These are phyloP conservation scores for Hemibagrus guttatus DNA, from an alignment of 2,797 vertebrate species.

Conservation along the genomic window DNA sequence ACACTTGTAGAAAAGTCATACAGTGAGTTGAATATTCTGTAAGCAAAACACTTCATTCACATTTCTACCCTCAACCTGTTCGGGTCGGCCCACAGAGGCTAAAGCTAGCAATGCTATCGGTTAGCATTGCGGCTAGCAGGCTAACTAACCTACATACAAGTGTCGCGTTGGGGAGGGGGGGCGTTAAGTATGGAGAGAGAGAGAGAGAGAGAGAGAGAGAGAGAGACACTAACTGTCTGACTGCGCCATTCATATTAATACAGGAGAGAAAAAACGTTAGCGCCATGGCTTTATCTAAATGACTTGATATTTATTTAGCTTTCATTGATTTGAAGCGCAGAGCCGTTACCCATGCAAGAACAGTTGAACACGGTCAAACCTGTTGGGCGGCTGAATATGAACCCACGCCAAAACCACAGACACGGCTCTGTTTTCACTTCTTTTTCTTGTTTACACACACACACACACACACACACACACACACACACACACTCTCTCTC, in stretches of 20 bases:
- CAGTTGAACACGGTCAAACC: constrained; percentile 35
- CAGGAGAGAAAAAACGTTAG: not conserved
- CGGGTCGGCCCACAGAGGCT: constrained; percentile 26
- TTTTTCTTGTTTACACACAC: too few species aligned
- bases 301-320: not conserved
- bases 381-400: constrained; percentile 35
- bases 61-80: not conserved
- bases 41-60: not conserved
- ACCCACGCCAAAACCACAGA: not conserved
- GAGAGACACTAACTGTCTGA: not conserved
- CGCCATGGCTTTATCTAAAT: not conserved
- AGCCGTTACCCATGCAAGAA: not conserved
- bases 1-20: too few species aligned
- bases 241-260: not conserved
- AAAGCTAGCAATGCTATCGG: constrained; percentile 34
- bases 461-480: too few species aligned
- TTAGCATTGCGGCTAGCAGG: constrained; percentile 39
- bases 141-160: constrained; percentile 1
- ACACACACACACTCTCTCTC: too few species aligned
- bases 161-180: not conserved
- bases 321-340: constrained; percentile 10
- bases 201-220: not conserved
- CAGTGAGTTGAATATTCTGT: not conserved
- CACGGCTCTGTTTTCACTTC: not conserved
- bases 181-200: not conserved